Evolutionary conservation across 2,888 invertebrate genomes (phyloP), one percentile per base, ranked within the genome.

Genomic region (Drosophila crucigera): DNA sequence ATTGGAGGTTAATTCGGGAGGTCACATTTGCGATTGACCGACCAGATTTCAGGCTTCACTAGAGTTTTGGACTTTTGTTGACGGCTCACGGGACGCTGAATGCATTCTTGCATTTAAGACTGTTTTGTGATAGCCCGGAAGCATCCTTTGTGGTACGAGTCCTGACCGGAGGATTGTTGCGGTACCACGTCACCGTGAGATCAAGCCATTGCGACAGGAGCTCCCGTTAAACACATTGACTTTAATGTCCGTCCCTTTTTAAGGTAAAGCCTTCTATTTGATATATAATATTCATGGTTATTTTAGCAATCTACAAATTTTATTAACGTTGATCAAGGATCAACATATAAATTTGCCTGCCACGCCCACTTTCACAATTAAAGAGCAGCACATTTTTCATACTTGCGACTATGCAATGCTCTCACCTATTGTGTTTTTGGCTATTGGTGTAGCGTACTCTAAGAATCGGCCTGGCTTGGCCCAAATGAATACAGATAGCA

Each of bases 401-500:
- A 9, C 2, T 25, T 25, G 22, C 22, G 16, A 47, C 47, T 47
- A 7, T 9, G 22, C 22, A 47, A 16, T 9, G 22, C 16, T 25
- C 7, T 47, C 47, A 25, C 22, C 16, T 25, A 25, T 47, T 35
- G 11, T 31, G 11, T 30, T 30, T 19, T 22, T 2, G 47, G 22
- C 22, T 30, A 64, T 35, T n/a, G 52, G 16, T 22, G 70, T 80
- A 76, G 69, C 52, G 77, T 58, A 71, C 16, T 58, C 53, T 33
- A 35, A 30, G 60, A 53, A 52, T 79, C 59, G 43, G 47, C n/a
- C 30, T 47, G 50, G 66, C 68, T 65, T 25, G 47, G 9, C 49
- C 60, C 16, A 33, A 30, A n/a, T n/a, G 11, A 52, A 52, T n/a
- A n/a, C 30, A 73, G 65, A 76, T 85, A 82, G 82, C 76, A 82